These are phyloP conservation scores for Luperina nickerlii DNA, from an alignment of 2,888 invertebrate genomes.

Conservation along the genomic window DNA sequence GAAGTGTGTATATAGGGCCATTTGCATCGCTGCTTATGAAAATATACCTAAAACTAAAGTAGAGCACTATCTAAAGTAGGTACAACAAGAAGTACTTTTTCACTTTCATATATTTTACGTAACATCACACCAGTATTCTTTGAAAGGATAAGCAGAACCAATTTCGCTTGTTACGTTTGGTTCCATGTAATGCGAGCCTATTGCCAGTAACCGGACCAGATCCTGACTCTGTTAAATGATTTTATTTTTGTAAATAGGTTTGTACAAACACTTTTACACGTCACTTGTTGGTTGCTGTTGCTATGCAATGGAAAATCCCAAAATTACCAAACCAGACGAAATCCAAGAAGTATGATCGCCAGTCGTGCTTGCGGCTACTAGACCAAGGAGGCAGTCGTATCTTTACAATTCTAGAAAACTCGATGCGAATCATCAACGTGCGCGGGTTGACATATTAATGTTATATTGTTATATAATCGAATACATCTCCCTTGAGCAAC, in stretches of 20 bases:
- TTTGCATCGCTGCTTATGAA: neutral
- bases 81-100: neutral
- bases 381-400: neutral
- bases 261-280: too few relatives aligned
- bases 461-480: slow-evolving; percentile 41
- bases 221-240: too few relatives aligned
- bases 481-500: slow-evolving; percentile 33
- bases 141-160: too few relatives aligned
- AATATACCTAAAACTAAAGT: slow-evolving; percentile 11
- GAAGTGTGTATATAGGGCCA: slow-evolving; percentile 12
- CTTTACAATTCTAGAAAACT: slow-evolving; percentile 30
- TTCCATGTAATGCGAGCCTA: neutral
- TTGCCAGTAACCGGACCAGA: neutral
- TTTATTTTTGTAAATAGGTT: too few relatives aligned
- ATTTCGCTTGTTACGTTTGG: neutral
- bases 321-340: neutral
- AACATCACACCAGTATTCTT: neutral
- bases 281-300: neutral
- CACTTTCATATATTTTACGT: neutral
- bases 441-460: slow-evolving; percentile 9
- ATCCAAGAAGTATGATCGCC: neutral
- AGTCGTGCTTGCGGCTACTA: neutral
- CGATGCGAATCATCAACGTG: slow-evolving; percentile 16
- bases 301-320: neutral
- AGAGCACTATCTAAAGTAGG: neutral